Conservation (phyloP, 2,113 vertebrate genomes). For the Cynoglossus semilaevis region DNA sequence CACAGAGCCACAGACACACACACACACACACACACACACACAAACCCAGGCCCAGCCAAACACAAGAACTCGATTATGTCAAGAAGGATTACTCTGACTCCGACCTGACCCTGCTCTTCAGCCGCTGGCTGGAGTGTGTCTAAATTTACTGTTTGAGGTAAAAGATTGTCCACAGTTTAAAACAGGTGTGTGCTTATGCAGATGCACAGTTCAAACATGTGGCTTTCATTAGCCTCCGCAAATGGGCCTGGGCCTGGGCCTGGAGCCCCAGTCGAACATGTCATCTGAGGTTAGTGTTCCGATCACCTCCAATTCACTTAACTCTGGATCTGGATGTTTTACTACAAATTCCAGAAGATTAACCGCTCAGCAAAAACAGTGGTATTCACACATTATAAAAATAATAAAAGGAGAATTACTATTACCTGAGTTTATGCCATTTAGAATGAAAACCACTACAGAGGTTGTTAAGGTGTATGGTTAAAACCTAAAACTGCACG, state of each 20-base stretch:
- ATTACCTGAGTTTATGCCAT: background rate
- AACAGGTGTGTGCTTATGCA: constrained; percentile 68
- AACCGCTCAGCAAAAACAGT: too few species aligned
- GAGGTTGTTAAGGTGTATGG: constrained; percentile 17
- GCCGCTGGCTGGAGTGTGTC: constrained; percentile 47
- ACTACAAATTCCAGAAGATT: constrained; percentile 30
- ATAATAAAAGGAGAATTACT: too few species aligned
- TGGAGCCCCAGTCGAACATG: constrained; percentile 25
- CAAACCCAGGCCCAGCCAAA: constrained; percentile 28
- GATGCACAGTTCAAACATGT: constrained; percentile 52
- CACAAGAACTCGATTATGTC: constrained; percentile 63
- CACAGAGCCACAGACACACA: too few species aligned
- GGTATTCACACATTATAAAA: too few species aligned
- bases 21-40: constrained; percentile 21
- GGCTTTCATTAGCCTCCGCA: constrained; percentile 57
- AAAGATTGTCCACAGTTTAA: constrained; percentile 48
- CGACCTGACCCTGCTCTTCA: constrained; percentile 50
- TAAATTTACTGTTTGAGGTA: constrained; percentile 54
- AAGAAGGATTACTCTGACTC: constrained; percentile 65
- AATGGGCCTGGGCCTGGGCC: constrained; percentile 26
- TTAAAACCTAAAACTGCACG: constrained; percentile 18
- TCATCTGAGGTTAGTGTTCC: constrained; percentile 44
- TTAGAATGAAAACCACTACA: constrained; percentile 2
- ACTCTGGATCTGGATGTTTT: constrained; percentile 35
- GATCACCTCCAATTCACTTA: constrained; percentile 32